A percentile compares a stretch with the other conserved stretches of the same genome.
Evolutionary conservation across 2,113 vertebrate genomes (phyloP).

Genomic region (Semnornis frantzii): DNA sequence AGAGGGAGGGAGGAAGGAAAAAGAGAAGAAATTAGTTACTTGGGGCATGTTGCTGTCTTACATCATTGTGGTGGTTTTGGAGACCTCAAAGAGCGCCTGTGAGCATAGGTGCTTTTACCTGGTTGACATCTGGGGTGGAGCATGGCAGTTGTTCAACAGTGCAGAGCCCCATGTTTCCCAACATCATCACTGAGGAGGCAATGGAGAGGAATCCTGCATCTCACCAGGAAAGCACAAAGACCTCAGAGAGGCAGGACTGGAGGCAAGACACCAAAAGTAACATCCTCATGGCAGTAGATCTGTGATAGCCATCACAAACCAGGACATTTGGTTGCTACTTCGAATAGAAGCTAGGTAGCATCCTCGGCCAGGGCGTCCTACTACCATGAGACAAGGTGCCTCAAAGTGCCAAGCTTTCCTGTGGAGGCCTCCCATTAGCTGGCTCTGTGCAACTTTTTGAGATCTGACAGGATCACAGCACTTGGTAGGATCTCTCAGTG

Average conservation of each 20-base stretch:
- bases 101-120: neutral
- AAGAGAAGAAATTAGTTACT: conserved; percentile 14
- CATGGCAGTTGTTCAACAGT: neutral
- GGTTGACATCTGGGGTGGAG: neutral
- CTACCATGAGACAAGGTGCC: neutral
- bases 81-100: neutral
- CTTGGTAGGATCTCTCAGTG: neutral
- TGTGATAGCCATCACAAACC: neutral
- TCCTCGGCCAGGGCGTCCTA: neutral
- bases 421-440: neutral
- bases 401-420: neutral
- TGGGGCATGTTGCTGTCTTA: neutral
- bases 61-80: neutral
- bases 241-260: neutral
- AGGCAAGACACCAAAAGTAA: neutral
- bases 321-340: neutral
- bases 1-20: neutral
- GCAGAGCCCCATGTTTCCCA: neutral
- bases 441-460: neutral
- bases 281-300: neutral
- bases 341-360: neutral
- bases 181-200: neutral
- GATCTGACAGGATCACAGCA: neutral
- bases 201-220: neutral
- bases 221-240: neutral